Percentiles rank a stretch among this genome's conserved stretches.
These are phyloP conservation scores for Oryzias dopingdopingensis DNA, from an alignment of 2,797 vertebrate genomes.

Conservation along the genomic window DNA sequence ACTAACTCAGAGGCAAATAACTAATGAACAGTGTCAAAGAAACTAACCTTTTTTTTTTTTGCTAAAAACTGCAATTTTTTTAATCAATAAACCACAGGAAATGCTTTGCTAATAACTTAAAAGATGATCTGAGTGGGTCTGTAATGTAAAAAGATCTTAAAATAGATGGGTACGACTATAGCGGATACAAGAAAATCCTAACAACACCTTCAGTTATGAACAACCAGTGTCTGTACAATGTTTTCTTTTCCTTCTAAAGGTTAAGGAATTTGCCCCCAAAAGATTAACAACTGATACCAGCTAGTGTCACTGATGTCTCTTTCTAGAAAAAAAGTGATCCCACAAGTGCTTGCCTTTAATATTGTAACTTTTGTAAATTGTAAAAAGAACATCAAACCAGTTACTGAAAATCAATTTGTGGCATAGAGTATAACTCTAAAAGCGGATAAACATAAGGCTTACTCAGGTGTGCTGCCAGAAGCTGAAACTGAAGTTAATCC, in stretches of 20 bases:
- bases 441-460: background rate
- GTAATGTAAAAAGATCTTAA: background rate
- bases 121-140: background rate
- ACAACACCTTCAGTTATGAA: background rate
- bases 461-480: background rate
- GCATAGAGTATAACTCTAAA: background rate
- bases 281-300: conserved; percentile 14
- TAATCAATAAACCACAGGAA: no score
- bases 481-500: conserved; percentile 2
- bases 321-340: background rate
- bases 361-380: background rate
- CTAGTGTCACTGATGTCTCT: no score
- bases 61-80: no score
- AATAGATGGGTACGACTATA: background rate
- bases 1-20: no score
- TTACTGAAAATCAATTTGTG: background rate
- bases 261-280: conserved; percentile 7
- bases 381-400: background rate
- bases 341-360: background rate
- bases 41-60: no score
- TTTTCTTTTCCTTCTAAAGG: background rate
- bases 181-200: background rate
- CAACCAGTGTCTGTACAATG: background rate
- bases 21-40: no score
- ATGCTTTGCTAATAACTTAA: background rate